These are phyloP conservation scores for Pangasius krempfi DNA, from an alignment of 2,797 vertebrate genomes.

Conservation along the genomic window DNA sequence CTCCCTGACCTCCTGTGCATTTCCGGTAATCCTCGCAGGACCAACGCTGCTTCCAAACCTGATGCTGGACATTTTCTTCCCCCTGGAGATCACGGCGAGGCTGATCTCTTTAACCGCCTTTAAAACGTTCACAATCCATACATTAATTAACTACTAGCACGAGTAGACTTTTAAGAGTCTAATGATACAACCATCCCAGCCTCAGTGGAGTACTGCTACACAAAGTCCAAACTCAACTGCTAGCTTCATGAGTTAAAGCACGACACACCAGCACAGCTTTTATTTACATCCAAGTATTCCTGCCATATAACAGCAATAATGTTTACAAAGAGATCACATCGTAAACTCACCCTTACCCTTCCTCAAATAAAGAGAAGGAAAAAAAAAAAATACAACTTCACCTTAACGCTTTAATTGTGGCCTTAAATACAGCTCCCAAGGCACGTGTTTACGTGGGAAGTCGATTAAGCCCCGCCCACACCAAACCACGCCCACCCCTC, in stretches of 20 bases:
- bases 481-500: background rate
- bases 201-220: background rate
- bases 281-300: background rate
- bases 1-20: background rate
- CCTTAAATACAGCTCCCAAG: background rate
- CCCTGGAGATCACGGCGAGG: background rate
- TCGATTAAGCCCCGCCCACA: background rate
- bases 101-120: too few relatives aligned
- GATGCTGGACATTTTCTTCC: constrained; percentile 33
- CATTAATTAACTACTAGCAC: background rate
- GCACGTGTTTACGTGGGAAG: background rate
- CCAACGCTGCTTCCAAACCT: constrained; percentile 39
- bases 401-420: fast-evolving
- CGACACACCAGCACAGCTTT: background rate
- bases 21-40: background rate
- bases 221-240: background rate
- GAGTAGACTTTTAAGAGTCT: background rate
- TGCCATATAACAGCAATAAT: too few relatives aligned
- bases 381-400: fast-evolving
- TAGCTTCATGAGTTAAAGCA: background rate
- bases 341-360: background rate
- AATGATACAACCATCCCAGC: background rate
- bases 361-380: background rate
- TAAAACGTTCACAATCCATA: background rate
- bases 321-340: too few relatives aligned